phyloP scores from a whole-genome alignment of 2,888 invertebrate genomes.

The Cataglyphis rosenhaueri region DNA sequence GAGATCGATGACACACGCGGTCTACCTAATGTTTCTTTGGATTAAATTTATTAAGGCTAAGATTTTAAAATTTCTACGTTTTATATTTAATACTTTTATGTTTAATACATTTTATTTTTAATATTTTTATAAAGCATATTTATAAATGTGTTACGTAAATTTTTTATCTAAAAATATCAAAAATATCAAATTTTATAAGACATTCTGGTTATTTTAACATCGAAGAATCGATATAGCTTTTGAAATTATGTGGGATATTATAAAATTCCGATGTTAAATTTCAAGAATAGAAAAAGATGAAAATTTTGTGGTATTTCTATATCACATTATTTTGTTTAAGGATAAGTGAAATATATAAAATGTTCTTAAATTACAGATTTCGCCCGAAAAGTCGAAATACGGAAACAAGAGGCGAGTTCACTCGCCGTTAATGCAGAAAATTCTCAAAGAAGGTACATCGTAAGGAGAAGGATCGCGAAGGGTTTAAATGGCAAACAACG shows the following conservation, averaged over 20 bases:
- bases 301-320: background rate
- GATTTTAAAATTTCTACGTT: background rate
- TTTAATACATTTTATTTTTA: background rate
- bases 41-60: background rate
- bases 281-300: background rate
- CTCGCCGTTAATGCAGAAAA: slow-evolving; percentile 18
- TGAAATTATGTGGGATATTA: background rate
- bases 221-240: background rate
- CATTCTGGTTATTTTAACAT: background rate
- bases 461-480: slow-evolving; percentile 25
- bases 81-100: background rate
- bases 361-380: background rate
- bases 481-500: slow-evolving; percentile 49
- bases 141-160: background rate
- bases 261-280: background rate
- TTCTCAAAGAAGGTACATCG: slow-evolving; percentile 21
- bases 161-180: background rate
- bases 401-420: slow-evolving; percentile 4
- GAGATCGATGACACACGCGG: background rate
- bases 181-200: background rate
- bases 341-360: background rate
- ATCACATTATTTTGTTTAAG: background rate
- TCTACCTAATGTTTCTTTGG: background rate
- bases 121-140: background rate
- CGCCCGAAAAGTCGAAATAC: background rate